phyloP scores from a whole-genome alignment of 2,797 vertebrate genomes.

The Zenarchopterus dispar region DNA sequence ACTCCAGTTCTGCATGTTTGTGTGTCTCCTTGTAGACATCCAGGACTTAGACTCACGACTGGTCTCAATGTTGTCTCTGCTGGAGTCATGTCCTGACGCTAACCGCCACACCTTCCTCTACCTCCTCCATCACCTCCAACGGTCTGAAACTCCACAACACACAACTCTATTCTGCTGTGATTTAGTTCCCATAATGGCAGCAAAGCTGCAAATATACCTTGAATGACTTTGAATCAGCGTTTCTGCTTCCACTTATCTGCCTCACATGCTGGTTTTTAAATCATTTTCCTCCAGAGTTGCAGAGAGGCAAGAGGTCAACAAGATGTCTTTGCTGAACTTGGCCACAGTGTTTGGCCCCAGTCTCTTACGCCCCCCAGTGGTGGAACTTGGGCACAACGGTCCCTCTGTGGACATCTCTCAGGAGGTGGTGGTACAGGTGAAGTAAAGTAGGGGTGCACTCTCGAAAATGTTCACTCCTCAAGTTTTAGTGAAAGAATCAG shows the following conservation, averaged over 20 bases:
- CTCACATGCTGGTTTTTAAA: not conserved
- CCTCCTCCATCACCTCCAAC: conserved; percentile 80
- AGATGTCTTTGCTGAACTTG: conserved; percentile 81
- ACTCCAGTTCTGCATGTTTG: not conserved
- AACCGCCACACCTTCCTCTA: conserved; percentile 82
- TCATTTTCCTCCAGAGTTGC: conserved; percentile 64
- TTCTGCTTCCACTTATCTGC: not conserved
- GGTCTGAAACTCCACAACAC: conserved; percentile 52
- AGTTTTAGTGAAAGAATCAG: no score
- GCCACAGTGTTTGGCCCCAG: conserved; percentile 85
- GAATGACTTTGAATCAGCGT: not conserved
- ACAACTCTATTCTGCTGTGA: no score
- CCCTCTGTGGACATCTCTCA: conserved; percentile 76
- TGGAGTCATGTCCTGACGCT: conserved; percentile 72
- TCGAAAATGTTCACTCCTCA: no score
- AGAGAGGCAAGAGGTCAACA: conserved; percentile 72
- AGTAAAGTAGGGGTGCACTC: conserved; percentile 1
- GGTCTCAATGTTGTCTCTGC: conserved; percentile 69
- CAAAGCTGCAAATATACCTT: not conserved
- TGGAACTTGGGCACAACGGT: conserved; percentile 29
- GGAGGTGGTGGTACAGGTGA: conserved; percentile 82
- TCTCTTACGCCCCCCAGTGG: conserved; percentile 78
- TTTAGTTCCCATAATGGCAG: not conserved
- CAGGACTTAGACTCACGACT: conserved; percentile 59
- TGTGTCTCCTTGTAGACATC: conserved; percentile 57